Percentiles rank a stretch among this genome's conserved stretches.
These are phyloP conservation scores for Aradus depressus DNA, from an alignment of 2,888 invertebrate genomes.

Conservation along the genomic window DNA sequence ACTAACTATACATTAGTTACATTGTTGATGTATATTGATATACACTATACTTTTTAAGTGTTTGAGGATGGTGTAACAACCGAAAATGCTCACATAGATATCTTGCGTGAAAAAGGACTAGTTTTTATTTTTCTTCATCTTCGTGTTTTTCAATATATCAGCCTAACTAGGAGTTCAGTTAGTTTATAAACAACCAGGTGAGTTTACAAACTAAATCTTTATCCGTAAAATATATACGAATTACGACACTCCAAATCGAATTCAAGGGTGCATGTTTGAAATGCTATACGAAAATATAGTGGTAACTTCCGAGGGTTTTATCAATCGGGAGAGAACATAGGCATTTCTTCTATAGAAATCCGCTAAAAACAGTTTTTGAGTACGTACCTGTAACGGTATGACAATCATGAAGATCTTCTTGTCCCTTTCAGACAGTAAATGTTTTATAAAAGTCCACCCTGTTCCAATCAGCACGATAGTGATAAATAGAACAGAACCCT, in stretches of 20 bases:
- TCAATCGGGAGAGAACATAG: not conserved
- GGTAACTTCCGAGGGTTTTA: no score
- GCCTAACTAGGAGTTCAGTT: no score
- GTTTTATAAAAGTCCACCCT: constrained; percentile 98
- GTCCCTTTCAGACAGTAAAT: constrained; percentile 89
- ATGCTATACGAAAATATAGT: not conserved
- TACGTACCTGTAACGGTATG: constrained; percentile 79
- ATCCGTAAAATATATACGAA: not conserved
- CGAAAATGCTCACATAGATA: no score
- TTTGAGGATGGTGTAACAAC: no score
- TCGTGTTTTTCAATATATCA: no score
- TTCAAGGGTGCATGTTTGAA: not conserved
- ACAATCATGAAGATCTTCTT: constrained; percentile 96
- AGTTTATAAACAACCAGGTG: no score
- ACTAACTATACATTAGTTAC: no score
- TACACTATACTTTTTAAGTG: no score
- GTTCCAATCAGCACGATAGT: constrained; percentile 94
- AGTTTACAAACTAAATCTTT: no score
- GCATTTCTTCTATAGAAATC: not conserved
- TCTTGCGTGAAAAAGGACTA: no score
- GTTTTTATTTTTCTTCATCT: no score
- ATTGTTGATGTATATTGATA: no score
- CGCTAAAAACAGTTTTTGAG: not conserved
- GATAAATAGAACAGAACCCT: constrained; percentile 87
- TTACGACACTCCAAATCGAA: not conserved